These are phyloP conservation scores for Bombus waltoni DNA, from an alignment of 1,140 invertebrate species.

Conservation along the genomic window DNA sequence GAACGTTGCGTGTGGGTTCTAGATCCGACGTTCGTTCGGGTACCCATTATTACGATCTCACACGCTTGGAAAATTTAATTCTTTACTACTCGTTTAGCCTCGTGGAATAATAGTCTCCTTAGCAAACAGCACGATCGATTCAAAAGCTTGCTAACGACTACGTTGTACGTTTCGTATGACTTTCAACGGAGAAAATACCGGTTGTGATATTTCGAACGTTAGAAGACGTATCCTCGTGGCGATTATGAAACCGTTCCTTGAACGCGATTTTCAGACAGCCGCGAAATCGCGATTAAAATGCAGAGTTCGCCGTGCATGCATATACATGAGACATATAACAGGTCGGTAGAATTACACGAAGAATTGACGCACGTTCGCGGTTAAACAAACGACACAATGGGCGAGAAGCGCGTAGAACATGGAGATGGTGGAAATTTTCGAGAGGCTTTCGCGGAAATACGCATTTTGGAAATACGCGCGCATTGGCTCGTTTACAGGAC, in stretches of 20 bases:
- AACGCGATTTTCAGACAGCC: slow-evolving; percentile 37
- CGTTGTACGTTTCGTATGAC: neutral
- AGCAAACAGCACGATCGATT: neutral
- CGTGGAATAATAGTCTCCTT: too few species aligned
- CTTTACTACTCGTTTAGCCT: neutral
- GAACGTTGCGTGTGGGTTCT: neutral
- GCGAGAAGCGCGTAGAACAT: neutral
- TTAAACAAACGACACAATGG: slow-evolving; percentile 26
- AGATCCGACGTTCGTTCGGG: neutral
- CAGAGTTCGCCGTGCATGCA: slow-evolving; percentile 43
- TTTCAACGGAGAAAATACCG: neutral
- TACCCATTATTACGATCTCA: neutral
- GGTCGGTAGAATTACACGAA: slow-evolving; percentile 38
- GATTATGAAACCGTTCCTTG: neutral
- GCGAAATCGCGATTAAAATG: slow-evolving; percentile 52
- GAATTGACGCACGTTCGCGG: slow-evolving; percentile 54
- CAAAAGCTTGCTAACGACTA: neutral
- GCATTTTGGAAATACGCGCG: neutral
- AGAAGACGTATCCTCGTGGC: too few species aligned
- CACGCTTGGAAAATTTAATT: neutral
- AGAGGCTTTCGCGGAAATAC: neutral
- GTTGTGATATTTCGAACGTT: too few species aligned
- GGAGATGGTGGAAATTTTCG: slow-evolving; percentile 51
- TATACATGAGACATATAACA: slow-evolving; percentile 56
- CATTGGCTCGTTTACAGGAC: neutral